Evolutionary conservation across 2,888 invertebrate genomes (phyloP).

Genomic region (Tanytarsus gracilentus): DNA sequence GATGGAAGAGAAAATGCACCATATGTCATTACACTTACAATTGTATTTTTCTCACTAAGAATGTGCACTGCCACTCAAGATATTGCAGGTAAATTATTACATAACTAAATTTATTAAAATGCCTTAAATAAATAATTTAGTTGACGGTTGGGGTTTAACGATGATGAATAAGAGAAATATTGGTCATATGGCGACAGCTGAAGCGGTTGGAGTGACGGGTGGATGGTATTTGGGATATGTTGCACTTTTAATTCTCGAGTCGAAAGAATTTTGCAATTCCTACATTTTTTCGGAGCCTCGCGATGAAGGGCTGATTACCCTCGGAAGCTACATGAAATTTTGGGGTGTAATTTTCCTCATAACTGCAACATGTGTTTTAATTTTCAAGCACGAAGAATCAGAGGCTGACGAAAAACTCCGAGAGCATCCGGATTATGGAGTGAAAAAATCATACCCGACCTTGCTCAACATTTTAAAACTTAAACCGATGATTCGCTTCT

Average conservation of each 20-base stretch:
- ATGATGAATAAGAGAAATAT: conserved; percentile 96
- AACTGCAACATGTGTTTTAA: conserved; percentile 78
- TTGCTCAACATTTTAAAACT: conserved; percentile 75
- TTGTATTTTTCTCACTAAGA: conserved; percentile 82
- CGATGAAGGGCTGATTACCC: conserved; percentile 60
- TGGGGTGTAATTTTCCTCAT: conserved; percentile 90
- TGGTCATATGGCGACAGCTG: too few species aligned
- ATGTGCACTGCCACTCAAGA: conserved; percentile 98
- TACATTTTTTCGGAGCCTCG: conserved; percentile 69
- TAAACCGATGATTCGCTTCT: conserved; percentile 68
- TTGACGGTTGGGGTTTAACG: conserved; percentile 99
- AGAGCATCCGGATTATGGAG: conserved; percentile 39
- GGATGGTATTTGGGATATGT: conserved; percentile 97
- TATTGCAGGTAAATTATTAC: too few species aligned
- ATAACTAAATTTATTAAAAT: too few species aligned
- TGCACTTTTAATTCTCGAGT: conserved; percentile 91
- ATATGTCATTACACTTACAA: conserved; percentile 68
- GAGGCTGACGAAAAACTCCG: conserved; percentile 42
- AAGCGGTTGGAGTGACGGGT: too few species aligned
- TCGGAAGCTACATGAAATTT: conserved; percentile 80
- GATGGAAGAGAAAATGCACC: conserved; percentile 45
- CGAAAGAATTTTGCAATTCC: conserved; percentile 88
- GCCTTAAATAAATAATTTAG: too few species aligned
- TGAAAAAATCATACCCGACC: conserved; percentile 69
- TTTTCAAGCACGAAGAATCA: conserved; percentile 75